These are phyloP conservation scores for Abramis brama DNA, from an alignment of 2,113 vertebrate species.

Conservation along the genomic window DNA sequence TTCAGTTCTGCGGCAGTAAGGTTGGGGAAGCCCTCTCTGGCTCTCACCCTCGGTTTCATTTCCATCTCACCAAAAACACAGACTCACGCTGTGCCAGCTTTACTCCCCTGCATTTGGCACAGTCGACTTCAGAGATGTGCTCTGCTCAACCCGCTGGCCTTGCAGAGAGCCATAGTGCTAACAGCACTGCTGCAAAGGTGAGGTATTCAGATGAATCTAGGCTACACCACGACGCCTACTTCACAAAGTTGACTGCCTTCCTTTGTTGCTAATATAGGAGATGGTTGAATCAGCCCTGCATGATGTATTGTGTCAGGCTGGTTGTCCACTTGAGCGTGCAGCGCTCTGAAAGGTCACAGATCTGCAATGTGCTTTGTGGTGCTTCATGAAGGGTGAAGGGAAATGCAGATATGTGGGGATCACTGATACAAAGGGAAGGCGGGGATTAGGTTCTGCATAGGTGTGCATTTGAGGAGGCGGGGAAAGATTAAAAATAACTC, in stretches of 20 bases:
- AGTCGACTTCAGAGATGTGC: conserved; percentile 4
- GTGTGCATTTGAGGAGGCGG: conserved; percentile 53
- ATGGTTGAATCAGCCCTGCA: conserved; percentile 10
- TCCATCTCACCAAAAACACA: conserved; percentile 22
- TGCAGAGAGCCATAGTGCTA: not conserved
- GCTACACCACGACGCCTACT: not conserved
- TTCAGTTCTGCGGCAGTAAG: conserved; percentile 35
- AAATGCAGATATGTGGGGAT: conserved; percentile 10
- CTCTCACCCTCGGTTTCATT: not conserved
- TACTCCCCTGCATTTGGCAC: conserved; percentile 49
- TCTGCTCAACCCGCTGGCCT: not conserved
- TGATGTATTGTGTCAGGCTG: conserved; percentile 12
- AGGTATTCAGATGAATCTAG: not conserved
- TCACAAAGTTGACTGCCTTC: not conserved
- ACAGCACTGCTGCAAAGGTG: conserved; percentile 24
- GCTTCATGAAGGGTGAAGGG: conserved; percentile 25
- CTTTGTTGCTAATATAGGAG: conserved; percentile 16
- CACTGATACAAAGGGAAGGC: conserved; percentile 28
- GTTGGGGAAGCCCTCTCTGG: conserved; percentile 49
- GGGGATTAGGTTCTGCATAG: conserved; percentile 57
- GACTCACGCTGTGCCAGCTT: conserved; percentile 28
- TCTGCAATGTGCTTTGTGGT: conserved; percentile 13
- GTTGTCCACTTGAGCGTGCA: conserved; percentile 4
- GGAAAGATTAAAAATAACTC: conserved; percentile 50
- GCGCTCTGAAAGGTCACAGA: not conserved